A percentile compares a stretch with the other conserved stretches of the same genome.
Conservation (phyloP, 2,113 vertebrate genomes). For the Sakesphorus luctuosus region DNA sequence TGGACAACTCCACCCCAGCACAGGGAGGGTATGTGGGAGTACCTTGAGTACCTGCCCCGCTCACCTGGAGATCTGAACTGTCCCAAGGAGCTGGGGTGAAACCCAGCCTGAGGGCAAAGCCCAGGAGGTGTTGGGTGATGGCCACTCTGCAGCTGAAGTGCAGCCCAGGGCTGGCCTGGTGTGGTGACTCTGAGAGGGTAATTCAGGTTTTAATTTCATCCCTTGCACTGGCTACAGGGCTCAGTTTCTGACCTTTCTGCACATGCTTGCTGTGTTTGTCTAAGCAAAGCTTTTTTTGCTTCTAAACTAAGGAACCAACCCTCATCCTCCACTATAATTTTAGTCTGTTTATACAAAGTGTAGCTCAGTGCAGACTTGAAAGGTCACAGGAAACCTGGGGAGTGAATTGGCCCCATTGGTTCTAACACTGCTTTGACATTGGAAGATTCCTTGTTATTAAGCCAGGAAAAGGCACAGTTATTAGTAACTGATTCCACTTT, state of each 20-base stretch:
- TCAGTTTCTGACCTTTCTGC: slow-evolving; percentile 9
- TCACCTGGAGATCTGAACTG: background rate
- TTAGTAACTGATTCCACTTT: background rate
- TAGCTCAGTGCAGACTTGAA: slow-evolving; percentile 14
- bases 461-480: background rate
- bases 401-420: background rate
- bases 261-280: background rate
- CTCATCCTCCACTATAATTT: background rate
- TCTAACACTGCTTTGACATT: background rate
- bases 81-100: rapidly evolving
- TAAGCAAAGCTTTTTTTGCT: slow-evolving; percentile 29
- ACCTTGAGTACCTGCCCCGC: rapidly evolving
- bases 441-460: background rate
- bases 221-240: rapidly evolving
- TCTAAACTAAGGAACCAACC: background rate
- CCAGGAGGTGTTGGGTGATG: background rate
- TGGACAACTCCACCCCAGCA: background rate
- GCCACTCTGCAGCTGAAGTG: rapidly evolving
- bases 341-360: slow-evolving; percentile 45
- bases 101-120: background rate
- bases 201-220: background rate
- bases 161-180: background rate
- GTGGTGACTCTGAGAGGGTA: background rate
- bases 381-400: slow-evolving; percentile 51
- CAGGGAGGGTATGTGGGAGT: rapidly evolving